phyloP scores from a whole-genome alignment of 2,797 vertebrate genomes.

The Lithobates sylvaticus region DNA sequence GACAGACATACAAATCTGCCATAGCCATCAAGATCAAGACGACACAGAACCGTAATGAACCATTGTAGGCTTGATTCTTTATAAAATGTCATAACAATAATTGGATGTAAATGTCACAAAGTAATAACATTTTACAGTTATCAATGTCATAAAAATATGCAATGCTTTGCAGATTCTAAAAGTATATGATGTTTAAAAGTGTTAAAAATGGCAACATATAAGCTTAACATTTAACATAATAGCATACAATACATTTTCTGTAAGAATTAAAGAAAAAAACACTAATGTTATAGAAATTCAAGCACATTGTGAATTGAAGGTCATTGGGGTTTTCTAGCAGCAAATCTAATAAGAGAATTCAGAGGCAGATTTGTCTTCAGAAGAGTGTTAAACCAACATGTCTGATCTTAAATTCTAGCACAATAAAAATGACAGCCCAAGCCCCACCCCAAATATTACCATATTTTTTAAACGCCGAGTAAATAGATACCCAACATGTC shows the following conservation, averaged over 20 bases:
- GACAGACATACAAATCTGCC: constrained; percentile 11
- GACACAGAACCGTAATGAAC: constrained; percentile 28
- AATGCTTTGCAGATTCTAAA: constrained; percentile 75
- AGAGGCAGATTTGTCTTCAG: not conserved
- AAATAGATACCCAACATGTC: too few species aligned
- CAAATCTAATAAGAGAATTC: not conserved
- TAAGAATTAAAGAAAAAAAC: not conserved
- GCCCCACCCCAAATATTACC: too few species aligned
- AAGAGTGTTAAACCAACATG: not conserved
- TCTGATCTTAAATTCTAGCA: too few species aligned
- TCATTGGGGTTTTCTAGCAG: not conserved
- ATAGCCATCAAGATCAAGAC: constrained; percentile 31
- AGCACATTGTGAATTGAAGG: not conserved
- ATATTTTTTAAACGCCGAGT: too few species aligned
- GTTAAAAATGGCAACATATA: not conserved
- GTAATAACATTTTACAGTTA: constrained; percentile 79
- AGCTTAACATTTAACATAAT: not conserved
- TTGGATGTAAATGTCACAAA: constrained; percentile 77
- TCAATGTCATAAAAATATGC: constrained; percentile 75
- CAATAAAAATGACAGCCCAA: too few species aligned
- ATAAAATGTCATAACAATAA: constrained; percentile 72
- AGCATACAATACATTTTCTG: not conserved
- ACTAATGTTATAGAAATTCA: not conserved
- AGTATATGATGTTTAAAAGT: constrained; percentile 71
- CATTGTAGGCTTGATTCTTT: constrained; percentile 23